Conservation (phyloP, 2,797 vertebrate species). For the Chrysocyon brachyurus region DNA sequence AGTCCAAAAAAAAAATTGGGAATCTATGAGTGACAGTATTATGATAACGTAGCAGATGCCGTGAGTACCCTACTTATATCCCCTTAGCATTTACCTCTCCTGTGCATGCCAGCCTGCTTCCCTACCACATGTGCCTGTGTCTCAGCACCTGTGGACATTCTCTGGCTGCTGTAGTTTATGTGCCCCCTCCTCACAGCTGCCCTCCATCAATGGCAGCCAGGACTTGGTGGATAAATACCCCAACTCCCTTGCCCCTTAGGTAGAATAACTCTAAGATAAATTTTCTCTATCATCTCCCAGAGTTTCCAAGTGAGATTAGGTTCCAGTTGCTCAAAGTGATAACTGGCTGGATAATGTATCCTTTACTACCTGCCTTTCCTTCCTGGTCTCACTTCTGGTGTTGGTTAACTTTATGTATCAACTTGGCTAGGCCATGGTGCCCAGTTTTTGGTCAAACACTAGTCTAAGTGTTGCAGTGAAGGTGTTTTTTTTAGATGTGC, state of each 20-base stretch:
- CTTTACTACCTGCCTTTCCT: neutral
- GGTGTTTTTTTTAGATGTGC: constrained; percentile 22
- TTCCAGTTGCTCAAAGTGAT: neutral
- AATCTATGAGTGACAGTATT: neutral
- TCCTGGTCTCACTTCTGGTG: neutral
- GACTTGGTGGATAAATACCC: constrained; percentile 11
- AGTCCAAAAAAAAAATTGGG: neutral
- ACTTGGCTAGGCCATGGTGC: neutral
- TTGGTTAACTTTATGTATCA: constrained; percentile 22
- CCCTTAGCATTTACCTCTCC: neutral
- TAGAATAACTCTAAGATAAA: neutral
- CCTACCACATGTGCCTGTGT: neutral
- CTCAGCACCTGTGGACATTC: neutral
- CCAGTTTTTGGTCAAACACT: neutral
- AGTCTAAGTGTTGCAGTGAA: constrained; percentile 1
- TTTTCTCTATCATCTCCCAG: neutral
- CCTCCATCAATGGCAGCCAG: neutral
- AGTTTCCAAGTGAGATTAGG: neutral
- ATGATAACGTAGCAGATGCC: neutral
- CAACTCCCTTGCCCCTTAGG: neutral
- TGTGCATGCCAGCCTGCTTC: neutral
- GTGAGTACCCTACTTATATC: neutral
- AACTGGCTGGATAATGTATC: neutral
- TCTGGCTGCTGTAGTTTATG: neutral
- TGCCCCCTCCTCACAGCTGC: neutral